phyloP scores from a whole-genome alignment of 2,797 vertebrate genomes.

The Peromyscus melanophrys region DNA sequence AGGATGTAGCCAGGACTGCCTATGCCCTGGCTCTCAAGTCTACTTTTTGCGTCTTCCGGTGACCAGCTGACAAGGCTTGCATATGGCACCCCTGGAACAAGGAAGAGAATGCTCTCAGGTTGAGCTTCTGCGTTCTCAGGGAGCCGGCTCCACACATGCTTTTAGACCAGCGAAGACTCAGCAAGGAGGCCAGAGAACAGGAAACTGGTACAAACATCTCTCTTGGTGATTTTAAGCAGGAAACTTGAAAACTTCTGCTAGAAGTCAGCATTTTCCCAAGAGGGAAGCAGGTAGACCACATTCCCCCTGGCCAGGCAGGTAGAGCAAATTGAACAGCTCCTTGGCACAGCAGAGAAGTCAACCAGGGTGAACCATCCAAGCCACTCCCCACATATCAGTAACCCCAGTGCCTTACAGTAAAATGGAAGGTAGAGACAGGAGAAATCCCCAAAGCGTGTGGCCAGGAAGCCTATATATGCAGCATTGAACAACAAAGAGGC shows the following conservation, averaged over 20 bases:
- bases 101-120: neutral
- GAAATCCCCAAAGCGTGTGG: neutral
- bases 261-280: neutral
- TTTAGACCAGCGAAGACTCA: neutral
- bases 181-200: accelerated
- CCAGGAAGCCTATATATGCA: too few species aligned
- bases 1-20: accelerated
- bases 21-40: neutral
- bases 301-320: neutral
- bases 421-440: neutral
- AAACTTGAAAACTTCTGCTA: neutral
- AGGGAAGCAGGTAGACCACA: neutral
- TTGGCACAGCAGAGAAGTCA: neutral
- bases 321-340: neutral
- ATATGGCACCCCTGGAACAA: too few species aligned
- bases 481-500: neutral
- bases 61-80: neutral
- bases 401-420: neutral
- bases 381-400: neutral
- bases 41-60: neutral
- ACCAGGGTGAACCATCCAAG: neutral
- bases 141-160: accelerated
- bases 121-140: neutral
- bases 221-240: neutral
- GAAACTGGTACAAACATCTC: neutral